Evolutionary conservation across 2,113 vertebrate species (phyloP), one percentile per base, ranked within the genome.

Genomic region (Corvus moneduloides): DNA sequence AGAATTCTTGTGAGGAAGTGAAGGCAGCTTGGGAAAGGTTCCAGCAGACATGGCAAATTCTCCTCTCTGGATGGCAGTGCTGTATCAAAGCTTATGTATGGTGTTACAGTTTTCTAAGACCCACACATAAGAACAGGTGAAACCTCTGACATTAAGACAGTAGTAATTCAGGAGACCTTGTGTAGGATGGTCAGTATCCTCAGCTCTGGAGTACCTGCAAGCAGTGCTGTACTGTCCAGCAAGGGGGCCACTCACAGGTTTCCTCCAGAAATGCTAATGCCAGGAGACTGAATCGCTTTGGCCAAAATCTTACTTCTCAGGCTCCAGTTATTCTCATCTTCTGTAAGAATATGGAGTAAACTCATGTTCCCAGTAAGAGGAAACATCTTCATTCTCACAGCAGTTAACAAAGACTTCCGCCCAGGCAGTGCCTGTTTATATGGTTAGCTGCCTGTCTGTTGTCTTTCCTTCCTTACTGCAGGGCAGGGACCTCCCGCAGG

Each of bases 401-500:
- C 58, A 2, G 2, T 51, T 75, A 24, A 22, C 43, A 28, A 41
- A 54, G 69, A 9, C 22, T 20, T 61, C 37, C 0, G 1, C 59
- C 43, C 39, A 20, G 4, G 13, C 64, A 16, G 55, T 7, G 44
- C 44, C 74, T 75, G 30, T 82, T 63, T 8, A 1, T 43, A 0
- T 19, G 77, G 77, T 33, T 87, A 94, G 81, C 68, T 92, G 91
- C 83, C 75, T 39, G 59, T 56, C 91, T 87, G 59, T 59, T 63
- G 63, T 44, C 52, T 82, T 90, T 87, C 87, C 92, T 95, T 90
- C 82, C 79, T 82, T 54, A 13, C 92, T 80, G 90, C 88, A 84
- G 86, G 95, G 94, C 88, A 77, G 72, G 46, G 94, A 96, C 92
- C 95, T 93, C 96, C 92, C 63, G 1, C 90, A 90, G 84, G 75